These are phyloP conservation scores for Sebastes diploproa DNA, from an alignment of 2,797 vertebrate genomes.

Conservation along the genomic window DNA sequence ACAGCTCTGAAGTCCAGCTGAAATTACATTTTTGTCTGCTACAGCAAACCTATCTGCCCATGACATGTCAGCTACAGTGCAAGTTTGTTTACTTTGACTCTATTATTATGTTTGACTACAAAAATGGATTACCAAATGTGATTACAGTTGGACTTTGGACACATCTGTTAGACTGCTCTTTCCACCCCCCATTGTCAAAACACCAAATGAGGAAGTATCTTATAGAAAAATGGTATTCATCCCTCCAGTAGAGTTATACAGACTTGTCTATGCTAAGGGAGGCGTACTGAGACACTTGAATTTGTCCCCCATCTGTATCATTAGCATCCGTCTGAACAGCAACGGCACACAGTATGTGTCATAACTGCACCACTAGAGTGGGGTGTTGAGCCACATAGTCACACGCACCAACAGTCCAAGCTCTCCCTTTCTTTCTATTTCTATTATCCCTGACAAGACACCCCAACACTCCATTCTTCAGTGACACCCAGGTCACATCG, in stretches of 20 bases:
- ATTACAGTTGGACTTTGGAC: neutral
- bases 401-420: neutral
- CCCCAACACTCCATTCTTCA: conserved; percentile 24
- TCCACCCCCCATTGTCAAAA: neutral
- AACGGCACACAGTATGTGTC: neutral
- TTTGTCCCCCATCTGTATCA: neutral
- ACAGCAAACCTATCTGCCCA: neutral
- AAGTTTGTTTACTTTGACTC: neutral
- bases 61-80: neutral
- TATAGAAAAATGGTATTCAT: neutral
- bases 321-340: neutral
- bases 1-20: neutral
- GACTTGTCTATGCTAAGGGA: neutral
- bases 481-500: conserved; percentile 50
- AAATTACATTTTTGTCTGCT: neutral
- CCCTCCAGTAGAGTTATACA: neutral
- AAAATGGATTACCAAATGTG: neutral
- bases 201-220: neutral
- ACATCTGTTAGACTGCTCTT: neutral
- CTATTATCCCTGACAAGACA: conserved; percentile 5
- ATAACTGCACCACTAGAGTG: conserved; percentile 68
- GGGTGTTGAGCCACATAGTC: conserved; percentile 52
- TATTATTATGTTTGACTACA: neutral
- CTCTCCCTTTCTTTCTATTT: neutral
- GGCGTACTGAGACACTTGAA: too few species aligned